A percentile compares a stretch with the other conserved stretches of the same genome.
These are phyloP conservation scores for Coregonus ussuriensis DNA, from an alignment of 2,797 vertebrate species.

Conservation along the genomic window DNA sequence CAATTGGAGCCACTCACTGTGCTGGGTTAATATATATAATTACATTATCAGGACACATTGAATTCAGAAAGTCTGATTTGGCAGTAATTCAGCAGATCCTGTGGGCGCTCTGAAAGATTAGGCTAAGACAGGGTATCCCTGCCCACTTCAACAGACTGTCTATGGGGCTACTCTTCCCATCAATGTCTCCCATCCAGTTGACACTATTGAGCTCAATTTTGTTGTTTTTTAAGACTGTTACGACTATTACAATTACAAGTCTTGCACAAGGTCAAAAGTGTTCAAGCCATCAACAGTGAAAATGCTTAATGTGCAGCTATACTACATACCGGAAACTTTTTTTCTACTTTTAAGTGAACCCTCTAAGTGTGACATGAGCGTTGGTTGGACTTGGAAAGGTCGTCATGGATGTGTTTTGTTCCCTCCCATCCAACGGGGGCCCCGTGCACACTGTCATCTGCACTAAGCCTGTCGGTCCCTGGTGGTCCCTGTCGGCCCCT, in stretches of 20 bases:
- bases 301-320: not conserved
- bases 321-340: not conserved
- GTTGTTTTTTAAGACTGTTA: not conserved
- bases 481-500: conserved; percentile 59
- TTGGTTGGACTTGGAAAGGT: conserved; percentile 13
- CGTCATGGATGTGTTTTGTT: conserved; percentile 28
- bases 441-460: conserved; percentile 60
- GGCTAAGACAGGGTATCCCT: conserved; percentile 28
- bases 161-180: conserved; percentile 17
- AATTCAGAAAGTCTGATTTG: conserved; percentile 38
- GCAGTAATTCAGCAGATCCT: conserved; percentile 24
- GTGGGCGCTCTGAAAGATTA: conserved; percentile 42
- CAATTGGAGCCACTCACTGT: conserved; percentile 39
- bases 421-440: conserved; percentile 43
- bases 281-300: not conserved
- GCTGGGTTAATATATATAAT: conserved; percentile 49
- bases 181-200: conserved; percentile 24
- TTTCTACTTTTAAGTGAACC: conserved; percentile 28
- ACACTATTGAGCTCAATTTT: not conserved
- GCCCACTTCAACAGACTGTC: conserved; percentile 19
- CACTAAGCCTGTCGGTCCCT: conserved; percentile 58
- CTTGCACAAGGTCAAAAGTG: not conserved
- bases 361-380: conserved; percentile 21
- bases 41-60: conserved; percentile 40
- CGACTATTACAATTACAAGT: not conserved